These are phyloP conservation scores for Tenualosa ilisha DNA, from an alignment of 2,797 vertebrate species.

Conservation along the genomic window DNA sequence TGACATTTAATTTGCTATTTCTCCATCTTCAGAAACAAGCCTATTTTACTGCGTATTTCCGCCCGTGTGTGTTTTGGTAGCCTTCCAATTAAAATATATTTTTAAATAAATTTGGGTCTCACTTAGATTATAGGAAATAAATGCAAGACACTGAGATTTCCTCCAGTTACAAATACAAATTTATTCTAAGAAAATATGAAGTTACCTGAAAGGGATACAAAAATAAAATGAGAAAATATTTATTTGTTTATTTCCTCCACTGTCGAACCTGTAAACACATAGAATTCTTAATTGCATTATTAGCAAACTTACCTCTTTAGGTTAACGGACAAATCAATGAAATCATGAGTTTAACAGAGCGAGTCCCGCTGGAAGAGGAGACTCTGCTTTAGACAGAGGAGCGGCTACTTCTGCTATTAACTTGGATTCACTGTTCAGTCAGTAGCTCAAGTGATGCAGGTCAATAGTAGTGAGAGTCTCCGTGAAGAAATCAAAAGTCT, in stretches of 20 bases:
- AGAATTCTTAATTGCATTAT: conserved; percentile 64
- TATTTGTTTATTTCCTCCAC: conserved; percentile 71
- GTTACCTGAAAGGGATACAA: conserved; percentile 84
- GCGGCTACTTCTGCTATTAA: not conserved
- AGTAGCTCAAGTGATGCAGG: conserved; percentile 92
- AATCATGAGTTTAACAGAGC: not conserved
- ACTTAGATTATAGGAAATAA: not conserved
- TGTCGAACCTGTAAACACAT: conserved; percentile 77
- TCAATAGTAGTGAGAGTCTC: conserved; percentile 95
- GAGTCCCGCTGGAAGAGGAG: not conserved
- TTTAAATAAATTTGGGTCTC: not conserved
- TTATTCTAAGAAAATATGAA: conserved; percentile 96
- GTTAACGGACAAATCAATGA: conserved; percentile 51
- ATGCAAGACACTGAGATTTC: conserved; percentile 50
- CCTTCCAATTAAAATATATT: not conserved
- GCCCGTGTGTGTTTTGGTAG: not conserved
- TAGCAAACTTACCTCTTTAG: conserved; percentile 70
- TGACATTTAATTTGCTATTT: not conserved
- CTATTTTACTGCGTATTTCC: not conserved
- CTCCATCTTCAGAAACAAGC: not conserved
- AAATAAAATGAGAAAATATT: conserved; percentile 88
- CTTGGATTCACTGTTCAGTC: conserved; percentile 60
- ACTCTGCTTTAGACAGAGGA: not conserved
- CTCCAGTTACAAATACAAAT: conserved; percentile 82
- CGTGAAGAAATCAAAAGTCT: conserved; percentile 95